Evolutionary conservation across 2,888 invertebrate species (phyloP), one percentile per base, ranked within the genome.

Genomic region (Rhopalosiphum nymphaeae): DNA sequence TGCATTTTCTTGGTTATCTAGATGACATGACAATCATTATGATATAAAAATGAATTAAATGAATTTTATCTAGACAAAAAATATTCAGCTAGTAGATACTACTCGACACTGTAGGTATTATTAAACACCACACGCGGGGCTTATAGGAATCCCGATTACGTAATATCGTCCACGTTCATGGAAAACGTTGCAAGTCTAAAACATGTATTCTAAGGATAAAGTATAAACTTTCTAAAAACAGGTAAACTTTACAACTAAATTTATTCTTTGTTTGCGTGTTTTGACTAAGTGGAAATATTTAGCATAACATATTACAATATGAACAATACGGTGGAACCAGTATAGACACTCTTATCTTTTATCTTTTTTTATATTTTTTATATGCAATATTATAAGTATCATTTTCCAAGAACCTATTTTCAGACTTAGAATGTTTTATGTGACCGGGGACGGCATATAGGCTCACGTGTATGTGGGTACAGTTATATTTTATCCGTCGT

Each of bases 401-500:
- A 36, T 9, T 42, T 42, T 36, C 9, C 2, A 2, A 78, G 21
- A 78, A 9, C 78, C 36, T 21, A 78, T 49, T 46, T 42, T 46
- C n/a, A 42, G 42, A 84, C 53, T 53, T 25, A 44, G 26, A 85
- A 67, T n/a, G 0, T n/a, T 36, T 36, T 36, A 36, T 57, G 57
- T 25, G 29, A 57, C 5, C 42, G 49, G 29, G 9, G 84, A 91
- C 78, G 9, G 42, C 13, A 91, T n/a, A 36, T n/a, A 36, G 78
- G 36, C 11, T 42, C 29, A 42, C 16, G 7, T 42, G 56, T 44
- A 9, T 16, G 57, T 44, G 44, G 16, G 29, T 46, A 29, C 44
- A 86, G 46, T 29, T 44, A 29, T 86, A 86, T 44, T 86, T 86
- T 13, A 46, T 89, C n/a, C n/a, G 90, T 49, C n/a, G 13, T 90